Base-by-base conservation (phyloP, 2,113 vertebrate genomes). In the Mirza zaza region DNA sequence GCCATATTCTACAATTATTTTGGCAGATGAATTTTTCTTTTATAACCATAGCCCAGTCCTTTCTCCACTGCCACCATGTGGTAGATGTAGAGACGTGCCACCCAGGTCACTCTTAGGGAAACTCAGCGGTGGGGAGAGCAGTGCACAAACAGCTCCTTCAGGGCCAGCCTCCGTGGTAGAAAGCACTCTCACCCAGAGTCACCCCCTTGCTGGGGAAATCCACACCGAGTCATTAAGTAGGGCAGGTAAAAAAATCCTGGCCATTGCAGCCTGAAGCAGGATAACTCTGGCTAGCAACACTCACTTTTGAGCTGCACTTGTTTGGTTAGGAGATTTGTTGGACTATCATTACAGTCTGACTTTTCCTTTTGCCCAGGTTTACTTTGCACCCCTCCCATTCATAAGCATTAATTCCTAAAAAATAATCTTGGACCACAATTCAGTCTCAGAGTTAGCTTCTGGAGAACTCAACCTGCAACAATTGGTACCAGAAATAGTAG, bases 51-150 rank as follows among this genome's bases (percentile, higher is more conserved):
- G 39, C 34, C 39, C 20, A 82, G 20, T 23, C 68, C 81, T 86
- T 79, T 75, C 61, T 90, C 84, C 45, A 57, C 87, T 75, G 95
- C 96, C 83, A 77, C 68, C 61, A 0, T 29, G 92, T 94, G 96
- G 87, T 83, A 21, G 42, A 32, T 17, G 0, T 20, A 13, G 39
- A 88, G 79, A 61, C 8, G 23, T 59, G n/a, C 25, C 4, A 5
- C 59, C 25, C 42, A 34, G 55, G 2, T 34, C 45, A 5, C 48
- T 39, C 20, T n/a, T n/a, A 1, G 1, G 2, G 68, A 8, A 39
- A 42, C 4, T 6, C 21, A 2, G 3, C 1, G 2, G 14, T 3
- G 6, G 5, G n/a, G 21, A 80, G 20, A 0, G 29, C 21, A 21
- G n/a, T 2, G 7, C 39, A 5, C 7, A 20, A n/a, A n/a, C 23